These are phyloP conservation scores for Struthidea cinerea DNA, from an alignment of 2,113 vertebrate species.

Conservation along the genomic window DNA sequence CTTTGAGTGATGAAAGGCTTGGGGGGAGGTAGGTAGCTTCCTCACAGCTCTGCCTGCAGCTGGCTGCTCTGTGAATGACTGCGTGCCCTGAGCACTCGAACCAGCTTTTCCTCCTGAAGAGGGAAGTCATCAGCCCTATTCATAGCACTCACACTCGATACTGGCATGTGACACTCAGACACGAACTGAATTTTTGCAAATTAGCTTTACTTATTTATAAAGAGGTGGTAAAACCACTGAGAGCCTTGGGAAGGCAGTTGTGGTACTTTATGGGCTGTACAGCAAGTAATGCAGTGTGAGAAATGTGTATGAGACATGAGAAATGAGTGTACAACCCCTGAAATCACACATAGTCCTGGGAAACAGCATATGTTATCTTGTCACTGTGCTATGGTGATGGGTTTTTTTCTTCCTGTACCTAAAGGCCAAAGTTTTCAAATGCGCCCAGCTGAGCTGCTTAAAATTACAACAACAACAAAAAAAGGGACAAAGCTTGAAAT, in stretches of 20 bases:
- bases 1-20: not conserved
- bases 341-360: not conserved
- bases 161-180: not conserved
- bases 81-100: fast-evolving
- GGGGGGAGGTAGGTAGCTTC: not conserved
- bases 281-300: not conserved
- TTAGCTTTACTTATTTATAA: constrained; percentile 8
- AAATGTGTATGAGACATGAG: not conserved
- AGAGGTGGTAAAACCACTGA: not conserved
- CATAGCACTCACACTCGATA: not conserved
- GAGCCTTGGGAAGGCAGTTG: not conserved
- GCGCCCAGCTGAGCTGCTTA: not conserved
- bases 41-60: not conserved
- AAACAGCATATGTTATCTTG: not conserved
- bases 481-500: not conserved
- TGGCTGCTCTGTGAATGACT: not conserved
- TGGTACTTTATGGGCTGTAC: not conserved
- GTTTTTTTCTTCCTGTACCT: not conserved
- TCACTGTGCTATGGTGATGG: not conserved
- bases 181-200: not conserved
- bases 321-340: not conserved
- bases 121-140: constrained; percentile 24
- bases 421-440: not conserved
- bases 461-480: not conserved
- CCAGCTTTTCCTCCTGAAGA: not conserved